A percentile compares a stretch with the other conserved stretches of the same genome.
Conservation (phyloP, 2,888 invertebrate species). For the Blera fallax region DNA sequence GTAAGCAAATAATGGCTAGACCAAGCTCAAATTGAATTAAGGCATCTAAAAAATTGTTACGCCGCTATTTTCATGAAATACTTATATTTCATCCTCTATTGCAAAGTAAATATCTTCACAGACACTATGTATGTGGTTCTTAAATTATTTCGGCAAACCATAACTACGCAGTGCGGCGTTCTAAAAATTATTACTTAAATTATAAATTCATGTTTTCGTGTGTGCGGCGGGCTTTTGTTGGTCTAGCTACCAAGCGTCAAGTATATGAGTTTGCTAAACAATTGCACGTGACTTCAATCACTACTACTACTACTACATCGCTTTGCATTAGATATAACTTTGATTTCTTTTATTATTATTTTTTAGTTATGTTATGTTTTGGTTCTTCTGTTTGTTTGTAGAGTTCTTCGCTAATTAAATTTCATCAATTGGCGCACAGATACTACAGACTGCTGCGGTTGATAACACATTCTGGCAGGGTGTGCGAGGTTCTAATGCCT, state of each 20-base stretch:
- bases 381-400: slow-evolving; percentile 9
- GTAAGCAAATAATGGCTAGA: not conserved
- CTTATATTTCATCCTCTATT: not conserved
- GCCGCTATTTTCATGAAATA: not conserved
- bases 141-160: not conserved
- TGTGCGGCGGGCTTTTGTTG: not conserved
- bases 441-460: not conserved
- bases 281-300: slow-evolving; percentile 60
- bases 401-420: slow-evolving; percentile 53
- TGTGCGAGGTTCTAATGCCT: not conserved
- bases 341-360: slow-evolving; percentile 17
- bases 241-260: not conserved
- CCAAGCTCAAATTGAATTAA: not conserved
- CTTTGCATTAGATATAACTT: slow-evolving; percentile 1
- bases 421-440: slow-evolving; percentile 33
- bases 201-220: not conserved
- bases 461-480: not conserved
- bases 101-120: not conserved
- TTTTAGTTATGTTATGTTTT: not conserved
- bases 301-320: not conserved
- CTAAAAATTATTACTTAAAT: not conserved
- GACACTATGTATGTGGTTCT: not conserved
- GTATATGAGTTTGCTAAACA: slow-evolving; percentile 27
- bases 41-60: not conserved
- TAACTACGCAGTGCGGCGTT: not conserved